Percentiles rank a stretch among this genome's conserved stretches.
Conservation (phyloP, 2,113 vertebrate species). For the Willisornis vidua region DNA sequence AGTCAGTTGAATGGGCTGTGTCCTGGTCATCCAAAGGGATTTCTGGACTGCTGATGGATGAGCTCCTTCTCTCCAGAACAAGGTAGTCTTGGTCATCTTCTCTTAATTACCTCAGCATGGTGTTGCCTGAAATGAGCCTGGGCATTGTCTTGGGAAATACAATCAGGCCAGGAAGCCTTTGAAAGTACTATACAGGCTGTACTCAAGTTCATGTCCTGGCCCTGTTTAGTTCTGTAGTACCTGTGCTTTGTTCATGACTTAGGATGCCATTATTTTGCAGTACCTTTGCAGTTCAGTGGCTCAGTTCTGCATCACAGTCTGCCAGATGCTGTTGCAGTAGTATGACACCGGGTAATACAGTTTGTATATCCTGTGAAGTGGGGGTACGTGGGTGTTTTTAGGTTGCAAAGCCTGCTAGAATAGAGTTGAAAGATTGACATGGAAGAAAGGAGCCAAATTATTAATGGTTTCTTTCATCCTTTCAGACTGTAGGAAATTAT, state of each 20-base stretch:
- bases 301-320: not conserved
- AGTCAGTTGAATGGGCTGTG: not conserved
- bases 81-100: not conserved
- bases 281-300: not conserved
- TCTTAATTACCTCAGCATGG: not conserved
- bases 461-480: not conserved
- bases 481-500: not conserved
- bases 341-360: not conserved
- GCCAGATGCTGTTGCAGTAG: not conserved
- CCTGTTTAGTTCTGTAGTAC: not conserved
- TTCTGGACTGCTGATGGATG: not conserved
- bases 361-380: not conserved
- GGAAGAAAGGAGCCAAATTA: not conserved
- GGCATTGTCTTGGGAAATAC: not conserved
- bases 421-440: not conserved
- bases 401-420: not conserved
- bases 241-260: not conserved
- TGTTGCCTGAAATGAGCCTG: not conserved
- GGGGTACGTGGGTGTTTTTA: not conserved
- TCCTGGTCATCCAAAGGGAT: not conserved
- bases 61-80: not conserved
- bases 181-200: not conserved
- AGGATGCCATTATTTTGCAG: not conserved
- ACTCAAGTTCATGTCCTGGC: not conserved
- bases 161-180: not conserved